phyloP scores from a whole-genome alignment of 1,140 invertebrate species.

The Temnothorax nylanderi region DNA sequence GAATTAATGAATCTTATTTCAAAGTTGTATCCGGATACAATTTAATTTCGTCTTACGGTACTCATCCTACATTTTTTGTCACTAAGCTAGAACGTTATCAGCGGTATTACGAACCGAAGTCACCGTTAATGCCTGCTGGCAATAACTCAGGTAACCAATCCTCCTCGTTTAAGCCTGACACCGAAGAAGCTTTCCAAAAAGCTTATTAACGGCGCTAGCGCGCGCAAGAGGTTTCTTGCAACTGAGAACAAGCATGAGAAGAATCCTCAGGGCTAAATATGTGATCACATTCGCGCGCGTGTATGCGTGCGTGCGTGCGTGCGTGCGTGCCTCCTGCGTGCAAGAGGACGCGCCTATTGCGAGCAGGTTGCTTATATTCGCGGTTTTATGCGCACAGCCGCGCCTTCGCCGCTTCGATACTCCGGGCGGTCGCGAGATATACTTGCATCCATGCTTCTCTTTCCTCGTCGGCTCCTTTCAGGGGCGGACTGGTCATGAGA shows the following conservation, averaged over 20 bases:
- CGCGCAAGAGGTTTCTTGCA: conserved; percentile 48
- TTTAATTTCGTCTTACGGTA: conserved; percentile 20
- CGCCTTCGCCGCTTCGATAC: conserved; percentile 70
- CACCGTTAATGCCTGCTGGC: conserved; percentile 29
- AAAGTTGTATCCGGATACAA: background rate
- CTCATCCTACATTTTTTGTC: conserved; percentile 32
- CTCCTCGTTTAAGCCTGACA: conserved; percentile 32
- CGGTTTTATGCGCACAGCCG: conserved; percentile 76
- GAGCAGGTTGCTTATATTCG: conserved; percentile 77
- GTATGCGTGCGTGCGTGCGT: conserved; percentile 58
- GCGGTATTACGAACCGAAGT: conserved; percentile 12
- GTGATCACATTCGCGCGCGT: conserved; percentile 28
- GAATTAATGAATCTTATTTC: conserved; percentile 3
- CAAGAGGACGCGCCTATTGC: conserved; percentile 69
- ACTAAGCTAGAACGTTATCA: conserved; percentile 16
- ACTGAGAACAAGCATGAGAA: conserved; percentile 16
- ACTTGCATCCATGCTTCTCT: conserved; percentile 11
- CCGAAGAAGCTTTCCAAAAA: conserved; percentile 25
- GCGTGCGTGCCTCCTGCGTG: conserved; percentile 35
- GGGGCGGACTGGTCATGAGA: conserved; percentile 11
- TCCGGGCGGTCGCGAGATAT: conserved; percentile 50
- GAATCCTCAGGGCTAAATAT: conserved; percentile 49
- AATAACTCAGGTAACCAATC: conserved; percentile 21
- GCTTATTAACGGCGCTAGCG: conserved; percentile 45
- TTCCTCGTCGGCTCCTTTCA: conserved; percentile 8